Evolutionary conservation across 1,140 invertebrate species (phyloP).

Genomic region (Diorhabda elongata): DNA sequence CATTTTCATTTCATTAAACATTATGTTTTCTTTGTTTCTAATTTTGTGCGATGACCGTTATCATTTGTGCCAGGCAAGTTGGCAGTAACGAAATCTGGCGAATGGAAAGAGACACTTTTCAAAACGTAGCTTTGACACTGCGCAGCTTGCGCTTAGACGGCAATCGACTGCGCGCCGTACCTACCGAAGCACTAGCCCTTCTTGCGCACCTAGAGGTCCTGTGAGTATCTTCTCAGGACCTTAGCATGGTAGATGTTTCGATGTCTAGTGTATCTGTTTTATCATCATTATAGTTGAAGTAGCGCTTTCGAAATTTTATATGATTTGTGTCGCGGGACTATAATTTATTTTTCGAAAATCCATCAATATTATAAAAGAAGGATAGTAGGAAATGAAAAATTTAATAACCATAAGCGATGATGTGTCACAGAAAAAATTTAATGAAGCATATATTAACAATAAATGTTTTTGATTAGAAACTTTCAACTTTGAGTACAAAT

Average conservation of each 20-base stretch:
- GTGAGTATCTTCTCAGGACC: constrained; percentile 55
- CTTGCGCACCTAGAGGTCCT: constrained; percentile 59
- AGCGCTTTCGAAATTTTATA: too few relatives aligned
- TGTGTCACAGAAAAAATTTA: too few relatives aligned
- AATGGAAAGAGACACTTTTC: constrained; percentile 55
- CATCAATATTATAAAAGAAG: too few relatives aligned
- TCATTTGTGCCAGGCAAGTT: constrained; percentile 55
- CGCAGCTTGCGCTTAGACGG: constrained; percentile 62
- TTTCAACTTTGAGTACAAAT: too few relatives aligned
- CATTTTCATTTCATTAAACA: background rate
- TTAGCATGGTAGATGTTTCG: background rate
- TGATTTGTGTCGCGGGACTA: too few relatives aligned
- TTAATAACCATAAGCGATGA: too few relatives aligned
- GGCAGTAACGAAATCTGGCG: constrained; percentile 62
- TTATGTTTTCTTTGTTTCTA: background rate
- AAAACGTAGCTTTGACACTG: constrained; percentile 51
- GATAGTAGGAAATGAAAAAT: too few relatives aligned
- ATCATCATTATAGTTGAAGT: background rate
- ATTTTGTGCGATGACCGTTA: background rate
- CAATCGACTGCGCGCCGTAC: constrained; percentile 61
- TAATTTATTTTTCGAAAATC: too few relatives aligned
- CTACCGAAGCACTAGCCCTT: constrained; percentile 56
- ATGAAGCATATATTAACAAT: too few relatives aligned
- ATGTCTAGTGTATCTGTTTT: background rate
- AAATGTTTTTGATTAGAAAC: too few relatives aligned